Percentiles rank a stretch among this genome's conserved stretches.
Evolutionary conservation across 2,113 vertebrate genomes (phyloP).

Genomic region (Triplophysa tibetana): DNA sequence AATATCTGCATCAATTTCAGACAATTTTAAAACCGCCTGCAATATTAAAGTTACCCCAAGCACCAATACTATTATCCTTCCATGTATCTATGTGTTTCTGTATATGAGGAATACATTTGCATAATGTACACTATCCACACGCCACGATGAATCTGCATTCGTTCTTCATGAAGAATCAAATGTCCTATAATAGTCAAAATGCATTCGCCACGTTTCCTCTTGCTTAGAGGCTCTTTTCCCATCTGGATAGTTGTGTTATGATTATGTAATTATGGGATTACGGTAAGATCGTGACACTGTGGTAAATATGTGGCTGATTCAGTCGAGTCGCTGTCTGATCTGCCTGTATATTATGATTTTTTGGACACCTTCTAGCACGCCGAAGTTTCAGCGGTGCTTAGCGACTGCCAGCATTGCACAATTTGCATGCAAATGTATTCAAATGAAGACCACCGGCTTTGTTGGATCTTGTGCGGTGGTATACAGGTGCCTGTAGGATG

Average conservation of each 20-base stretch:
- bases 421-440: constrained; percentile 81
- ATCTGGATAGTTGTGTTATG: constrained; percentile 31
- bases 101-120: no score
- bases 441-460: constrained; percentile 65
- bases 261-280: constrained; percentile 34
- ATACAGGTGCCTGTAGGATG: constrained; percentile 25
- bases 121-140: background rate
- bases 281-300: constrained; percentile 13
- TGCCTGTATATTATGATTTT: constrained; percentile 14
- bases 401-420: constrained; percentile 61
- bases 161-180: background rate
- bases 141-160: background rate
- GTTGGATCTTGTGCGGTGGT: constrained; percentile 39
- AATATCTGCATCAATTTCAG: background rate
- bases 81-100: background rate
- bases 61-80: background rate
- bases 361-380: constrained; percentile 50
- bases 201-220: background rate
- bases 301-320: constrained; percentile 11
- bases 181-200: constrained; percentile 13
- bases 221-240: constrained; percentile 13
- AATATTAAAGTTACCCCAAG: background rate
- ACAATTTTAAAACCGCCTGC: background rate
- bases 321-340: constrained; percentile 18
- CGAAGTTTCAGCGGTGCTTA: constrained; percentile 53